Evolutionary conservation across 2,888 invertebrate species (phyloP).

Genomic region (Agrotis puta): DNA sequence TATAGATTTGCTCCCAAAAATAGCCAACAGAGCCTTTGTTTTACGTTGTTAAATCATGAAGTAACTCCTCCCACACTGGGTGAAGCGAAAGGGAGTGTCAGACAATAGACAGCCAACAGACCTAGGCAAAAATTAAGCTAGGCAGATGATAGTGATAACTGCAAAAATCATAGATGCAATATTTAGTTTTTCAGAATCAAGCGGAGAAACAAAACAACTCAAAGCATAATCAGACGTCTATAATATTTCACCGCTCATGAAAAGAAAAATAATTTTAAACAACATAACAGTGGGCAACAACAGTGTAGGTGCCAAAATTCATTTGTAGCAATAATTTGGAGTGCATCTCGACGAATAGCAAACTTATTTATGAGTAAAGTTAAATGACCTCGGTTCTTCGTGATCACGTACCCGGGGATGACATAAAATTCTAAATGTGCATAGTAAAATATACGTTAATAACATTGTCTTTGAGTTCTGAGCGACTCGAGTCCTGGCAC

Average conservation of each 20-base stretch:
- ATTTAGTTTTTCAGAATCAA: not conserved
- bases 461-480: slow-evolving; percentile 70
- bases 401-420: slow-evolving; percentile 69
- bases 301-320: slow-evolving; percentile 64
- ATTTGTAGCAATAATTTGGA: slow-evolving; percentile 75
- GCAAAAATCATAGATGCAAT: not conserved
- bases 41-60: no score
- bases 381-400: slow-evolving; percentile 72
- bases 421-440: slow-evolving; percentile 67
- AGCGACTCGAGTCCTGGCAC: slow-evolving; percentile 1
- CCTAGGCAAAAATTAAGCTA: no score
- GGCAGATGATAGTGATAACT: not conserved
- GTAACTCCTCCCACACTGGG: no score
- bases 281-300: slow-evolving; percentile 36
- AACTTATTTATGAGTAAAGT: slow-evolving; percentile 79
- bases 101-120: no score
- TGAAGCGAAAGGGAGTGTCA: no score
- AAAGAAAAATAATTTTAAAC: slow-evolving; percentile 8
- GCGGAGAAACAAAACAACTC: slow-evolving; percentile 3
- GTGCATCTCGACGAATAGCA: slow-evolving; percentile 67
- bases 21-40: no score
- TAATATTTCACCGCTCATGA: no score
- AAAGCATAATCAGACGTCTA: no score
- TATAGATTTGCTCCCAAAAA: no score
- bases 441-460: slow-evolving; percentile 71